A percentile compares a stretch with the other conserved stretches of the same genome.
Evolutionary conservation across 2,888 invertebrate genomes (phyloP).

Genomic region (Orthosia cruda): DNA sequence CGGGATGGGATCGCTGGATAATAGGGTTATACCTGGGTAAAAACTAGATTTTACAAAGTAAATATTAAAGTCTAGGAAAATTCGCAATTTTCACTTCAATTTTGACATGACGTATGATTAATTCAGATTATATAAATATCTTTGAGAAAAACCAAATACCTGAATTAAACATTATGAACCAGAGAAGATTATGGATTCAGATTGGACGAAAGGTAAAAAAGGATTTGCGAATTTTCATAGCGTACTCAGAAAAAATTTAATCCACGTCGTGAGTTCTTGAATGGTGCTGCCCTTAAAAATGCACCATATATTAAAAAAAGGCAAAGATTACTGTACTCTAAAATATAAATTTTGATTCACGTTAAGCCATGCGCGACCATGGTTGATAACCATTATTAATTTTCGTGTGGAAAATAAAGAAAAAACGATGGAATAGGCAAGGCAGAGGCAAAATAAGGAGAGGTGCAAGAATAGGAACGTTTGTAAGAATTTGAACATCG

Average conservation of each 20-base stretch:
- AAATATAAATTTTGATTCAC: conserved; percentile 75
- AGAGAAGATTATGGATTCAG: conserved; percentile 26
- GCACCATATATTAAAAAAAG: conserved; percentile 82
- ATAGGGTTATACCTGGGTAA: conserved; percentile 90
- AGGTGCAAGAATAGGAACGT: conserved; percentile 86
- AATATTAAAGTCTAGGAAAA: conserved; percentile 80
- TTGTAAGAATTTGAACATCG: conserved; percentile 74
- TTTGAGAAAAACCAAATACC: conserved; percentile 5
- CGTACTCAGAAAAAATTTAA: conserved; percentile 58
- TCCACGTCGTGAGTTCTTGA: conserved; percentile 89
- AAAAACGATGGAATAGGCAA: conserved; percentile 84
- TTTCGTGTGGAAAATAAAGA: conserved; percentile 72
- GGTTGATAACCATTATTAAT: conserved; percentile 85
- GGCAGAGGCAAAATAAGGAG: conserved; percentile 87
- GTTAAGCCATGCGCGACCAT: conserved; percentile 88
- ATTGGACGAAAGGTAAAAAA: conserved; percentile 52
- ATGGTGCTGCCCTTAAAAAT: conserved; percentile 89
- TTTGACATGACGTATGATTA: conserved; percentile 30
- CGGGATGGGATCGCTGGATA: conserved; percentile 90
- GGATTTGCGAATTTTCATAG: conserved; percentile 82
- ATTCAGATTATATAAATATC: conserved; percentile 42
- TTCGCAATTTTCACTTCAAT: conserved; percentile 72
- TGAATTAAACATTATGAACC: conserved; percentile 51
- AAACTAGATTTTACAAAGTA: conserved; percentile 81
- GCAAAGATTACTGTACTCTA: conserved; percentile 74